Percentiles rank a stretch among this genome's conserved stretches.
Evolutionary conservation across 2,888 invertebrate genomes (phyloP).

Genomic region (Blastobasis adustella): DNA sequence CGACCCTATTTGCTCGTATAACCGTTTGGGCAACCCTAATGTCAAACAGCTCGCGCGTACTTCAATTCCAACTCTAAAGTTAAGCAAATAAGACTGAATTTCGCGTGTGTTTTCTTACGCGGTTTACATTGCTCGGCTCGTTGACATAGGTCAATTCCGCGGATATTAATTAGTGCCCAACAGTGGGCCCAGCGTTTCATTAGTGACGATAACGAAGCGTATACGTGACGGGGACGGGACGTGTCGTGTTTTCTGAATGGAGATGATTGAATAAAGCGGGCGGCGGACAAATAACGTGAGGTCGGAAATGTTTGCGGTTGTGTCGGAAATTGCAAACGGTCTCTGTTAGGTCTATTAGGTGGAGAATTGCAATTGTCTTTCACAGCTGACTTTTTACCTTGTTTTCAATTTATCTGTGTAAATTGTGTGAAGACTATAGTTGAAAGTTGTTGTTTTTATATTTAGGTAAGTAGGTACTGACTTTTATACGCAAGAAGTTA

Average conservation of each 20-base stretch:
- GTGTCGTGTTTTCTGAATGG: constrained; percentile 8
- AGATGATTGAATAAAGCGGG: constrained; percentile 2
- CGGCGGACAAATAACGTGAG: too few species aligned
- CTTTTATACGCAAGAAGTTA: too few species aligned
- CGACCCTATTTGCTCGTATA: constrained; percentile 41
- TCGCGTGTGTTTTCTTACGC: neutral
- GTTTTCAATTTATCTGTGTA: too few species aligned
- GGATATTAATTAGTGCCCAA: constrained; percentile 53
- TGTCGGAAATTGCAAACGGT: too few species aligned
- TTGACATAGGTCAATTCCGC: constrained; percentile 48
- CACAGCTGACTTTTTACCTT: too few species aligned
- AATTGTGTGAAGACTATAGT: too few species aligned
- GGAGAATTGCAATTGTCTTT: too few species aligned
- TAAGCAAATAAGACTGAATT: constrained; percentile 1
- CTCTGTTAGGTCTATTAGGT: too few species aligned
- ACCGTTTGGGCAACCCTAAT: constrained; percentile 26
- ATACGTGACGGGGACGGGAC: neutral
- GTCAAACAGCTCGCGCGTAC: constrained; percentile 6
- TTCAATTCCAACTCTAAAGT: constrained; percentile 7
- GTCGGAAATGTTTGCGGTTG: too few species aligned
- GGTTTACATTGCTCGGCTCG: constrained; percentile 3
- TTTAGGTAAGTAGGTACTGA: too few species aligned
- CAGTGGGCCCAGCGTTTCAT: constrained; percentile 27
- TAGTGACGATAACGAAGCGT: constrained; percentile 23
- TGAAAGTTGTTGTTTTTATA: too few species aligned